Evolutionary conservation across 2,888 invertebrate species (phyloP).

Genomic region (Prostheceraeus crozeri): DNA sequence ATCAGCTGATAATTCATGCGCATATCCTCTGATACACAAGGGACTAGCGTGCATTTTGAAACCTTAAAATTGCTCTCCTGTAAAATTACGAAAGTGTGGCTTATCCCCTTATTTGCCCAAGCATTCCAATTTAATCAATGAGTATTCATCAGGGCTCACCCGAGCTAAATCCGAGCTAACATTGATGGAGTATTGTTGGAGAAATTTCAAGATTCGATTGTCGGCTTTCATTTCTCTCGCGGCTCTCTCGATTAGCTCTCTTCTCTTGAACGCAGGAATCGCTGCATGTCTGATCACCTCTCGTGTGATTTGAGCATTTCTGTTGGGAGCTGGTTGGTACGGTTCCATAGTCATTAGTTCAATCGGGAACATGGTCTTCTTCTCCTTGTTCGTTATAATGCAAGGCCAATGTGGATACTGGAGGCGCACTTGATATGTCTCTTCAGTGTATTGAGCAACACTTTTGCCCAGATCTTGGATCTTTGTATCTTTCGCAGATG

Average conservation of each 20-base stretch:
- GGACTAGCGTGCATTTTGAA: no score
- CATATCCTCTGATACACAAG: no score
- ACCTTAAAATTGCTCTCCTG: no score
- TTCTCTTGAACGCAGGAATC: slow-evolving; percentile 28
- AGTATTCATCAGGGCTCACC: no score
- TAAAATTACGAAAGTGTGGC: no score
- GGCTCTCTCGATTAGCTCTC: background rate
- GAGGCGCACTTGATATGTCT: slow-evolving; percentile 14
- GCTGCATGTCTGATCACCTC: slow-evolving; percentile 33
- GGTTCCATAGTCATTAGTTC: slow-evolving; percentile 32
- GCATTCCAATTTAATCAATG: no score
- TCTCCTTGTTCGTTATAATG: background rate
- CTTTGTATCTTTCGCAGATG: background rate
- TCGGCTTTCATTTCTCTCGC: background rate
- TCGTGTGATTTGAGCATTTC: slow-evolving; percentile 30
- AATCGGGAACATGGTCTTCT: slow-evolving; percentile 30
- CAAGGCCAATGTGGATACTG: slow-evolving; percentile 21
- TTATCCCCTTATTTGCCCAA: no score
- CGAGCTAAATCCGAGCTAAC: no score
- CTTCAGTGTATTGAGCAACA: slow-evolving; percentile 28
- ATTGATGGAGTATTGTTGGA: no score
- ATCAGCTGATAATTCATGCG: no score
- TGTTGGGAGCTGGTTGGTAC: slow-evolving; percentile 34
- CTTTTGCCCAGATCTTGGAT: slow-evolving; percentile 24
- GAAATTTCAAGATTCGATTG: no score